These are phyloP conservation scores for Xenus cinereus DNA, from an alignment of 2,113 vertebrate genomes.

Conservation along the genomic window DNA sequence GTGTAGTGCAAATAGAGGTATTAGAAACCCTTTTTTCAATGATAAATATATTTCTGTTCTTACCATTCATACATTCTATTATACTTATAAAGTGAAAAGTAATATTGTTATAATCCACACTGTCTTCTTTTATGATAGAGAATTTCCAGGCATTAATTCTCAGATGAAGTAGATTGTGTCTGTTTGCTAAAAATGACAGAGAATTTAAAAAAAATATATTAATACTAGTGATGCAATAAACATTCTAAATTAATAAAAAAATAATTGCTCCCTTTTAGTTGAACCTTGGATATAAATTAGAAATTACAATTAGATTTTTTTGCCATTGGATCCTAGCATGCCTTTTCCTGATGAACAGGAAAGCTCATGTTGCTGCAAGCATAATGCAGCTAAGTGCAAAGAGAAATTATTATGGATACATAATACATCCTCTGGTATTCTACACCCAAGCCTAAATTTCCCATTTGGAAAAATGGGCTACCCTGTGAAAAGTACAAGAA, in stretches of 20 bases:
- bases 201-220: background rate
- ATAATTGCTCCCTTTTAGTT: fast-evolving
- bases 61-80: background rate
- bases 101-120: background rate
- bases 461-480: background rate
- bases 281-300: background rate
- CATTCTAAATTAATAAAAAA: background rate
- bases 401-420: background rate
- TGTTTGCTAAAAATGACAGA: background rate
- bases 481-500: background rate
- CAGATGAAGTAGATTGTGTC: fast-evolving
- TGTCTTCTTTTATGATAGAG: background rate
- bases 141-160: background rate
- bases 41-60: background rate
- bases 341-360: background rate
- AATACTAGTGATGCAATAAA: background rate
- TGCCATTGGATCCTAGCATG: background rate
- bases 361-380: background rate
- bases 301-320: background rate
- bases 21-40: background rate
- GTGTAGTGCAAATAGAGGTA: background rate
- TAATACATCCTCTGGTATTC: background rate
- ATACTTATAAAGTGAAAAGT: background rate
- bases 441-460: background rate
- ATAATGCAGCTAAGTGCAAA: background rate